Evolutionary conservation across 2,113 vertebrate species (phyloP), one percentile per base, ranked within the genome.

Genomic region (Pelecanus crispus): DNA sequence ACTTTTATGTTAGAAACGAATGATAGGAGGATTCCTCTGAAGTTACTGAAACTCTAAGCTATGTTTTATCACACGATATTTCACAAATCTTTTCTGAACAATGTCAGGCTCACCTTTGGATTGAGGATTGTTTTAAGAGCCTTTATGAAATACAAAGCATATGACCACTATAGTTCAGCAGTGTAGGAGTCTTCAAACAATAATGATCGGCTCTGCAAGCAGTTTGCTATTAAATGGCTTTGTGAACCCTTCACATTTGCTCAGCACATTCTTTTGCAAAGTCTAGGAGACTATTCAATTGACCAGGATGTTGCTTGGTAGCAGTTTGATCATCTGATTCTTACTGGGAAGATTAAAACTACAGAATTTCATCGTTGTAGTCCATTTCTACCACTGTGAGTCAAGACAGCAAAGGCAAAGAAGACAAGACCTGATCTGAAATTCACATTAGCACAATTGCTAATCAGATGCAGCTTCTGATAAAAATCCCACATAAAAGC

Each of bases 181-280:
- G 25, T 36, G 66, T n/a, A n/a, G n/a, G n/a, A n/a, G n/a, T 59
- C 81, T 68, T 72, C 53, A 88, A 88, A 84, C 32, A 92, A 47
- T 53, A 91, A 85, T 2, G 34, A 91, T 86, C 62, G 53, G 45
- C 45, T 82, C 58, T 90, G 65, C 40, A 86, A 94, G 70, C 45
- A 94, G 70, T 74, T 92, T 81, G 61, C 47, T 63, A 36, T 67
- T 80, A 93, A 90, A 75, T 45, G 67, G 50, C 42, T 93, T 82
- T 94, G 75, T 62, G 59, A 93, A 86, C 55, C 38, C 24, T 92
- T 92, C 85, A 62, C 17, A 3, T 93, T 82, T 81, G 59, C 74
- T 95, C 72, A 92, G 88, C 59, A 90, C 71, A 74, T 78, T 93
- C 85, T 92, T 96, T 82, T 67, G 50, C 75, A 88, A 96, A 86